Evolutionary conservation across 2,113 vertebrate genomes (phyloP), one percentile per base, ranked within the genome.

Genomic region (Gila orcuttii): DNA sequence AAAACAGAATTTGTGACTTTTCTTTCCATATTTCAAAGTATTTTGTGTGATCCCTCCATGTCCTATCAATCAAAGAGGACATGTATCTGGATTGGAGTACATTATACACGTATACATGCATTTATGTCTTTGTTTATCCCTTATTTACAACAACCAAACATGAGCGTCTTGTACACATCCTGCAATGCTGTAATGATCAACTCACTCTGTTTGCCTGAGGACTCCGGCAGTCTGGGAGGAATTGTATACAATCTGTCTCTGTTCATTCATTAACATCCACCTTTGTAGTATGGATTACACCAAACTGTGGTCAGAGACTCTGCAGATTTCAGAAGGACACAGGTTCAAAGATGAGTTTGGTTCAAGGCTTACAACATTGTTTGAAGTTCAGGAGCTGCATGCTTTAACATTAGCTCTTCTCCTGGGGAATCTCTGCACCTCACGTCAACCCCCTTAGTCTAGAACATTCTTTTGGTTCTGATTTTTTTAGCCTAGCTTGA

Each of bases 231-330:
- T 85, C 82, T 69, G 19, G 3, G 28, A 55, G 23, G 21, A 84
- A 33, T 25, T 86, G 59, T 86, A 77, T 71, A 86, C 69, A 57
- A 1, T 76, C n/a, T 19, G 39, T 66, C n/a, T 83, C 83, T 28
- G 25, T 64, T 31, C 13, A 57, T 78, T 82, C 83, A 84, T 84
- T 86, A 88, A 88, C 66, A 77, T 64, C 19, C 19, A 50, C 31
- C 82, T 78, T 84, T 57, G 66, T 73, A 45, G 55, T 60, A 39
- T 59, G 57, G 33, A 85, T 85, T 69, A 69, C 52, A 57, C 19
- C 55, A 79, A 79, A 79, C 50, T 60, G 76, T 59, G 77, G 17
- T 59, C 66, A 68, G 25, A 69, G 7, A 71, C 10, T 7, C 84
- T 25, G 21, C 36, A 57, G 13, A 68, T 69, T 79, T 79, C 19